These are phyloP conservation scores for Adrianichthys oophorus DNA, from an alignment of 2,797 vertebrate species.

Conservation along the genomic window DNA sequence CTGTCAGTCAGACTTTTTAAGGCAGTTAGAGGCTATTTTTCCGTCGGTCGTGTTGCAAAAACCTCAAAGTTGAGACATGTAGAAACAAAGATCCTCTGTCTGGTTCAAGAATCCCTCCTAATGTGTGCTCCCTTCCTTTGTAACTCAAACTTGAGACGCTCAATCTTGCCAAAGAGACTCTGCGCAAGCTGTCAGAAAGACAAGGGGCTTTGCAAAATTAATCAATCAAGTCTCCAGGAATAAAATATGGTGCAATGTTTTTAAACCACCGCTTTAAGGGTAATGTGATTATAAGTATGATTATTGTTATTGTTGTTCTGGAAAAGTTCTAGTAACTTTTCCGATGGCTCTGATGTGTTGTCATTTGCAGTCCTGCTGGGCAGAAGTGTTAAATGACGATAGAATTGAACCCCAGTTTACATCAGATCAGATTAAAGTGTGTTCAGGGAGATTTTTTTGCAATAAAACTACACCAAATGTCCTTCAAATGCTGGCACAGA, in stretches of 20 bases:
- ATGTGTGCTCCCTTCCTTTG: not conserved
- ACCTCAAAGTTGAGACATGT: not conserved
- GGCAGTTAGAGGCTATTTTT: not conserved
- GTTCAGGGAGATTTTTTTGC: conserved; percentile 26
- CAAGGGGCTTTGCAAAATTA: conserved; percentile 28
- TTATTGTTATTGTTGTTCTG: conserved; percentile 81
- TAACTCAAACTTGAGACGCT: conserved; percentile 3
- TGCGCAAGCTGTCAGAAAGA: conserved; percentile 63
- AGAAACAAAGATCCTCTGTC: not conserved
- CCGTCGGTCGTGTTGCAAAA: not conserved
- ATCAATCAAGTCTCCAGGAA: conserved; percentile 48
- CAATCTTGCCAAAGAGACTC: conserved; percentile 14
- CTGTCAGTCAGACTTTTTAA: conserved; percentile 1
- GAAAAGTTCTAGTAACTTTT: conserved; percentile 49
- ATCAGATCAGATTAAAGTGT: conserved; percentile 47
- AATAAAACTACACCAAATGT: conserved; percentile 32
- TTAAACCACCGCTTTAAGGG: conserved; percentile 49
- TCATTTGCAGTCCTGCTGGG: conserved; percentile 84
- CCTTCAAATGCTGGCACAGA: conserved; percentile 46
- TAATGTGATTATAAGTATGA: conserved; percentile 78
- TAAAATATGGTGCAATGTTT: conserved; percentile 65
- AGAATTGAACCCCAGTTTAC: conserved; percentile 64
- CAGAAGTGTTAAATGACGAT: conserved; percentile 78
- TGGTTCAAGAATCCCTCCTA: conserved; percentile 15
- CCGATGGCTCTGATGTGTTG: conserved; percentile 50